Percentiles rank a stretch among this genome's conserved stretches.
Evolutionary conservation across 2,113 vertebrate species (phyloP).

Genomic region (Saccopteryx bilineata): DNA sequence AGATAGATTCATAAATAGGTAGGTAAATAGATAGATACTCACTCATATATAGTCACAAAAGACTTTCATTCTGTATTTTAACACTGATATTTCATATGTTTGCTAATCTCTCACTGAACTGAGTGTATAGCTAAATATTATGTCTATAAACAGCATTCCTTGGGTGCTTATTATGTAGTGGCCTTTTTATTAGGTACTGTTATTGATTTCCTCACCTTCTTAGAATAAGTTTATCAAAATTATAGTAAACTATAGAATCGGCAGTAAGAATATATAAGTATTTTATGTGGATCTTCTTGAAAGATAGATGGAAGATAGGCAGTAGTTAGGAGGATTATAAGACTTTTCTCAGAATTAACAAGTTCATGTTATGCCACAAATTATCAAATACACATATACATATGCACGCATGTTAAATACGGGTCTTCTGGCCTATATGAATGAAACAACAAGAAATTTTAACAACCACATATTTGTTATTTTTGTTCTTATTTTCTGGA

Average conservation of each 20-base stretch:
- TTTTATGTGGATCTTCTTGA: not conserved
- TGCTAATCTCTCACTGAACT: not conserved
- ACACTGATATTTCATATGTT: not conserved
- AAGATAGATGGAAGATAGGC: not conserved
- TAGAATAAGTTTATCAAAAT: not conserved
- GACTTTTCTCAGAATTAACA: conserved; percentile 43
- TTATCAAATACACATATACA: not conserved
- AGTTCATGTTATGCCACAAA: not conserved
- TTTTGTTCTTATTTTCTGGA: not conserved
- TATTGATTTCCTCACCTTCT: not conserved
- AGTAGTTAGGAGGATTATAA: not conserved
- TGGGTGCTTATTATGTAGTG: not conserved
- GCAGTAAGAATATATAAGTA: conserved; percentile 3
- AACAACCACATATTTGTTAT: not conserved
- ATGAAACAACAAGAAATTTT: conserved; percentile 10
- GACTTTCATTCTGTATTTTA: not conserved
- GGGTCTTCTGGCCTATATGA: not conserved
- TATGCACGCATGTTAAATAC: not conserved
- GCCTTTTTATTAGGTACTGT: not conserved
- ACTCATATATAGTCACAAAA: not conserved
- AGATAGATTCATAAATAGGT: not conserved
- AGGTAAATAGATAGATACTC: not conserved
- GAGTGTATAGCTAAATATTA: not conserved
- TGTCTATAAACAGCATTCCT: not conserved
- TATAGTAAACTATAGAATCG: not conserved